Base-by-base conservation (phyloP, 2,888 invertebrate species). In the Eumerus sabulonum region DNA sequence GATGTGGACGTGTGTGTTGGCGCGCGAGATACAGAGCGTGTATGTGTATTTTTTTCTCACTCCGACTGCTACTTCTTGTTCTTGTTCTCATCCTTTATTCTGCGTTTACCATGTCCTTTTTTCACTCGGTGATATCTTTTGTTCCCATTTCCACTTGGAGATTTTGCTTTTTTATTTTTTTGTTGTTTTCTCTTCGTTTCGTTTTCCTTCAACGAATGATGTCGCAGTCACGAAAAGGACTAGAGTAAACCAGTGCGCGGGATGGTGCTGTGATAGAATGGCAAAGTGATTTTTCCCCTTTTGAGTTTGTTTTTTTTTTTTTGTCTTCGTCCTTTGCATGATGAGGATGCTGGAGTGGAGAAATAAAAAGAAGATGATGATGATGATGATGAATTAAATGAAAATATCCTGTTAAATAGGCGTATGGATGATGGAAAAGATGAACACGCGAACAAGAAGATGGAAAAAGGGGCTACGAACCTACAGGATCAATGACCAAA, bases 401-500 rank as follows among this genome's bases (percentile, higher is more conserved):
- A 72, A 64, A 72, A 64, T 72, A 64, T 72, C 56, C 62, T 70
- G 70, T 62, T 70, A 62, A 62, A 62, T 40, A 50, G 50, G 50
- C 48, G 17, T 44, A 40, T 14, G 35, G 53, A 70, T 60, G 53
- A n/a, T n/a, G 44, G 50, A 27, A 27, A 27, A 27, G 27, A 27
- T 27, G 27, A 27, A 27, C 27, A 27, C 27, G n/a, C n/a, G 27
- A 27, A 7, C 7, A 27, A 27, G 27, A 27, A 27, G 27, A 27
- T 4, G 40, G 40, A 11, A n/a, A 47, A 51, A 48, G 44, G 48
- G 50, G 56, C 71, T 54, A 56, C 63, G 57, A 40, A 64, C 57
- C 40, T 51, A 72, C 64, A 64, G 64, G 72, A 72, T 72, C 72
- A 72, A 72, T 72, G 72, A 72, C 72, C 72, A 72, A 64, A 72